These are phyloP conservation scores for Brachirus orientalis DNA, from an alignment of 2,113 vertebrate species.

Conservation along the genomic window DNA sequence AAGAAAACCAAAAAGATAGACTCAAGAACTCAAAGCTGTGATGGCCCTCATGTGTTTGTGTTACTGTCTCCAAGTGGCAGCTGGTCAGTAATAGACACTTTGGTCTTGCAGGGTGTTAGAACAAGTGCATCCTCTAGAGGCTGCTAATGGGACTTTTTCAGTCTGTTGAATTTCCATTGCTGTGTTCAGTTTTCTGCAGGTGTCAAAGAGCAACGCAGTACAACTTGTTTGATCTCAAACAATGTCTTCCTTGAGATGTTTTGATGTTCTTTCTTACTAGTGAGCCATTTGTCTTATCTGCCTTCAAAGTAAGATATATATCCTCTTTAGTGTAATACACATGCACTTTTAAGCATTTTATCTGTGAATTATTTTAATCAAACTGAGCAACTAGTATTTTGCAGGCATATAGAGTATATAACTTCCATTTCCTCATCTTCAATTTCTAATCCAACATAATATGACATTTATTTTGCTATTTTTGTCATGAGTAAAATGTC, in stretches of 20 bases:
- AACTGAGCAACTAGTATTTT: not conserved
- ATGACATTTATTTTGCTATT: slow-evolving; percentile 10
- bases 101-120: slow-evolving; percentile 34
- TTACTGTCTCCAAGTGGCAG: slow-evolving; percentile 24
- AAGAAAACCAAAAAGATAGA: no score
- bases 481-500: slow-evolving; percentile 20
- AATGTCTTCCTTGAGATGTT: no score
- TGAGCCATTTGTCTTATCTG: no score
- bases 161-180: slow-evolving; percentile 2
- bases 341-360: no score
- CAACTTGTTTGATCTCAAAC: no score
- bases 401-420: no score
- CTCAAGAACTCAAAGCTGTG: no score
- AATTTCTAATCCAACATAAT: slow-evolving; percentile 9
- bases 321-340: no score
- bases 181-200: slow-evolving; percentile 10
- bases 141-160: slow-evolving; percentile 44
- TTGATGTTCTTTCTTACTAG: no score
- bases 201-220: slow-evolving; percentile 8
- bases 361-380: no score
- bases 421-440: not conserved
- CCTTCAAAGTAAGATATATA: no score
- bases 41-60: slow-evolving; percentile 8
- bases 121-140: slow-evolving; percentile 56
- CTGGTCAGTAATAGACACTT: slow-evolving; percentile 39